These are phyloP conservation scores for Octodon degus DNA, from an alignment of 2,113 vertebrate species.

Conservation along the genomic window DNA sequence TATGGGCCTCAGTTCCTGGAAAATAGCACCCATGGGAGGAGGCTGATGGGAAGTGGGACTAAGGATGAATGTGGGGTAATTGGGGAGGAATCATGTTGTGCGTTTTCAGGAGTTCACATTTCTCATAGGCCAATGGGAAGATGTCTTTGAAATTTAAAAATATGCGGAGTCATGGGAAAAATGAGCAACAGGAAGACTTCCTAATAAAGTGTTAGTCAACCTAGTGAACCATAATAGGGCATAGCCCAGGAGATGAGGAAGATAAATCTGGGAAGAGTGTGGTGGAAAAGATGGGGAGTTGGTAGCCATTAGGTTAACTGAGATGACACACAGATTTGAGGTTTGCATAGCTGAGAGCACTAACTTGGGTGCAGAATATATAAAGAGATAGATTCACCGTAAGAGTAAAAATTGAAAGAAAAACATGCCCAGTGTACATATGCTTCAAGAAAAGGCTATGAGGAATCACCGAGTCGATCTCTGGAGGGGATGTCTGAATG, in stretches of 20 bases:
- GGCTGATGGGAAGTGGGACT: not conserved
- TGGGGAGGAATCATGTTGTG: rapidly evolving
- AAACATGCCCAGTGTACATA: not conserved
- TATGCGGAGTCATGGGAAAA: not conserved
- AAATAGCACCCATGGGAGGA: not conserved
- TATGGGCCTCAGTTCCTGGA: not conserved
- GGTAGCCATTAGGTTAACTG: not conserved
- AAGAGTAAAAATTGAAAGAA: not conserved
- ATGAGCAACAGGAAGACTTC: not conserved
- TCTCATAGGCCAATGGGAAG: not conserved
- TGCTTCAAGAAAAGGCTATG: not conserved
- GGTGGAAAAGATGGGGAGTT: not conserved
- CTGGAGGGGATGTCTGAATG: not conserved
- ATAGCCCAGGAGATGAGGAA: not conserved
- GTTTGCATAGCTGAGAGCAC: not conserved
- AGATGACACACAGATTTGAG: not conserved
- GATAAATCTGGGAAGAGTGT: not conserved
- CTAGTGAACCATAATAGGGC: not conserved
- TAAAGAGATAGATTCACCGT: not conserved
- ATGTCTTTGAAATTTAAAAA: not conserved
- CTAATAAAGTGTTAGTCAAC: not conserved
- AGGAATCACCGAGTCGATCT: not conserved
- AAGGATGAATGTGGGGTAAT: not conserved
- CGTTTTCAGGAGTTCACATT: not conserved
- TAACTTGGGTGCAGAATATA: not conserved